phyloP scores from a whole-genome alignment of 2,797 vertebrate species.

The Xyrichtys novacula region DNA sequence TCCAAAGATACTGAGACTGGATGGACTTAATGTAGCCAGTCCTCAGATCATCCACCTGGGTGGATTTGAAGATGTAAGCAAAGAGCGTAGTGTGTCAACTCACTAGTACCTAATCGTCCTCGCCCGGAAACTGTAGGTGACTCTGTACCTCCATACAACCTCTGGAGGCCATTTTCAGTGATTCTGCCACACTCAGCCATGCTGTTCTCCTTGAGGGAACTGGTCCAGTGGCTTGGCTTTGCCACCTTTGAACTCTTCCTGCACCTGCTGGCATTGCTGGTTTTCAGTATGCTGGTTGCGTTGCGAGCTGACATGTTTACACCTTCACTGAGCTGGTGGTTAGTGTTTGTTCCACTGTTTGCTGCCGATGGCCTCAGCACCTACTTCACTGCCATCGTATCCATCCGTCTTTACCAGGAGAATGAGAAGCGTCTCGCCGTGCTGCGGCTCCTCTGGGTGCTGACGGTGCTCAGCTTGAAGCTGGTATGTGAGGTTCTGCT shows the following conservation, averaged over 20 bases:
- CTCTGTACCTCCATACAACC: neutral
- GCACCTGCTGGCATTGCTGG: constrained; percentile 90
- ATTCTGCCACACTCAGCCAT: constrained; percentile 73
- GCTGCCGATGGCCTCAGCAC: constrained; percentile 97
- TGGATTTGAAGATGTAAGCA: constrained; percentile 72
- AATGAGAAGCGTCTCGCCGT: constrained; percentile 96
- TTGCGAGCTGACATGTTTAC: constrained; percentile 87
- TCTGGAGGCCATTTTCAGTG: constrained; percentile 55
- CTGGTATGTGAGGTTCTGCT: constrained; percentile 98
- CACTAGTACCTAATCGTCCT: constrained; percentile 3
- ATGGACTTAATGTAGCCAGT: constrained; percentile 3
- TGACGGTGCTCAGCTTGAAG: constrained; percentile 97
- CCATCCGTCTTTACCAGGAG: constrained; percentile 97
- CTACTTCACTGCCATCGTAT: constrained; percentile 98
- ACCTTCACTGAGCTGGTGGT: constrained; percentile 91
- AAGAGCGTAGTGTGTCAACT: constrained; percentile 15
- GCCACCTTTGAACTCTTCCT: constrained; percentile 97
- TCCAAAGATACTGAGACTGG: constrained; percentile 16
- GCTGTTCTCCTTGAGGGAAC: constrained; percentile 94
- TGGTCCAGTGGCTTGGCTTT: constrained; percentile 98
- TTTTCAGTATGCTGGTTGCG: constrained; percentile 92
- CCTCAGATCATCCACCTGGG: neutral
- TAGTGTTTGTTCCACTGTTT: constrained; percentile 94
- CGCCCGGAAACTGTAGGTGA: constrained; percentile 15
- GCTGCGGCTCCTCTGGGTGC: constrained; percentile 96